Evolutionary conservation across 2,113 vertebrate genomes (phyloP).

Genomic region (Cebus imitator): DNA sequence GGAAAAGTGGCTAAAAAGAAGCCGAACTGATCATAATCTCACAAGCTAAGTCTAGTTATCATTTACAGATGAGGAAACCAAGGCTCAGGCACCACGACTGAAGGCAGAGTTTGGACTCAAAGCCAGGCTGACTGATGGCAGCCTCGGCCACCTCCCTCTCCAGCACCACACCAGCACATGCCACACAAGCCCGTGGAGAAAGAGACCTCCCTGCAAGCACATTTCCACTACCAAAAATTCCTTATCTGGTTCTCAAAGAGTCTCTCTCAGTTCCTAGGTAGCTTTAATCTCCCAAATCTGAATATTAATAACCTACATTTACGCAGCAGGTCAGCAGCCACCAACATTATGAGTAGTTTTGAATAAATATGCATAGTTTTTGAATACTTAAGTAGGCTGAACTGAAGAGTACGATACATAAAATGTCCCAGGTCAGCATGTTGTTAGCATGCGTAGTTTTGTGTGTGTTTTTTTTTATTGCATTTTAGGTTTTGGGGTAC

Average conservation of each 20-base stretch:
- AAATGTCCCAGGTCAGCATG: fast-evolving
- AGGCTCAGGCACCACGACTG: background rate
- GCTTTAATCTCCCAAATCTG: background rate
- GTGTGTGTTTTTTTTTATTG: background rate
- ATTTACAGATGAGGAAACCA: fast-evolving
- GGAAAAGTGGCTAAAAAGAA: background rate
- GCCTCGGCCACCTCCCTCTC: background rate
- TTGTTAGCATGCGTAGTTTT: too few relatives aligned
- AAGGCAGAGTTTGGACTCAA: background rate
- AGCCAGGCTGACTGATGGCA: fast-evolving
- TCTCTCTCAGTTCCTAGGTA: background rate
- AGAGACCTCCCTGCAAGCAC: background rate
- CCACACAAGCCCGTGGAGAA: background rate
- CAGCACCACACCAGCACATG: fast-evolving
- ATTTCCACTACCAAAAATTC: background rate
- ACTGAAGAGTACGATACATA: fast-evolving
- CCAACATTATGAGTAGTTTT: too few relatives aligned
- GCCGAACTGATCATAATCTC: fast-evolving
- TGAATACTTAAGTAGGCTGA: background rate
- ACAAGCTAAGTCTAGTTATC: fast-evolving
- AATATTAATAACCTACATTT: background rate
- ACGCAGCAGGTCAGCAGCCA: background rate
- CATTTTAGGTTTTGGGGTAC: too few relatives aligned
- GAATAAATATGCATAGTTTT: background rate
- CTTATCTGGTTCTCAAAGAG: background rate